A percentile compares a stretch with the other conserved stretches of the same genome.
Evolutionary conservation across 2,888 invertebrate genomes (phyloP).

Genomic region (Notodonta dromedarius): DNA sequence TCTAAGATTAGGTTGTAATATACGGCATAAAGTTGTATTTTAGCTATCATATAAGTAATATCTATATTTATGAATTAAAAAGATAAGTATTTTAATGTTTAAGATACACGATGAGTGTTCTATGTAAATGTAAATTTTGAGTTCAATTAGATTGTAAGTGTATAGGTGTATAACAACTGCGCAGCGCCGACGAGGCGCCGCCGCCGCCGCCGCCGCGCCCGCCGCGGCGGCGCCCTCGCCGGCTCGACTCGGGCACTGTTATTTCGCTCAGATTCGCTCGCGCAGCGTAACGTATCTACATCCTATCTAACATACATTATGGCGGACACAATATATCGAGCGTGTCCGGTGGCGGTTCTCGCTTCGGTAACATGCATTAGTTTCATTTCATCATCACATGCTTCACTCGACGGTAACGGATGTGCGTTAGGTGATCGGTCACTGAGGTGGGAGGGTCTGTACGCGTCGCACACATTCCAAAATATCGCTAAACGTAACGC

Average conservation of each 20-base stretch:
- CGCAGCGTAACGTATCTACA: slow-evolving; percentile 46
- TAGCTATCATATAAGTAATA: slow-evolving; percentile 70
- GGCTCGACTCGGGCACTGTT: slow-evolving; percentile 57
- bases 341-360: slow-evolving; percentile 21
- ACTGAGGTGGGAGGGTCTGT: slow-evolving; percentile 45
- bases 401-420: slow-evolving; percentile 42
- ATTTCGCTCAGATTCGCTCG: slow-evolving; percentile 76
- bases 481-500: slow-evolving; percentile 72
- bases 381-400: slow-evolving; percentile 35
- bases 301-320: slow-evolving; percentile 30
- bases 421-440: slow-evolving; percentile 44
- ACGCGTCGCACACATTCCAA: slow-evolving; percentile 81
- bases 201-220: slow-evolving; percentile 19
- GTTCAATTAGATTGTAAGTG: slow-evolving; percentile 71
- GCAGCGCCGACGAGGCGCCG: slow-evolving; percentile 34
- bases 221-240: slow-evolving; percentile 24
- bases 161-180: slow-evolving; percentile 48
- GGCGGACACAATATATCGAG: slow-evolving; percentile 13
- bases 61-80: slow-evolving; percentile 79
- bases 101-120: slow-evolving; percentile 75
- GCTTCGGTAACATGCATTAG: slow-evolving; percentile 32
- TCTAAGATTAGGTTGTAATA: slow-evolving; percentile 72
- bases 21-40: slow-evolving; percentile 69
- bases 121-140: slow-evolving; percentile 79
- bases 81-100: slow-evolving; percentile 72